Percentiles rank a stretch among this genome's conserved stretches.
phyloP scores from a whole-genome alignment of 2,797 vertebrate genomes.

The Adrianichthys oophorus region DNA sequence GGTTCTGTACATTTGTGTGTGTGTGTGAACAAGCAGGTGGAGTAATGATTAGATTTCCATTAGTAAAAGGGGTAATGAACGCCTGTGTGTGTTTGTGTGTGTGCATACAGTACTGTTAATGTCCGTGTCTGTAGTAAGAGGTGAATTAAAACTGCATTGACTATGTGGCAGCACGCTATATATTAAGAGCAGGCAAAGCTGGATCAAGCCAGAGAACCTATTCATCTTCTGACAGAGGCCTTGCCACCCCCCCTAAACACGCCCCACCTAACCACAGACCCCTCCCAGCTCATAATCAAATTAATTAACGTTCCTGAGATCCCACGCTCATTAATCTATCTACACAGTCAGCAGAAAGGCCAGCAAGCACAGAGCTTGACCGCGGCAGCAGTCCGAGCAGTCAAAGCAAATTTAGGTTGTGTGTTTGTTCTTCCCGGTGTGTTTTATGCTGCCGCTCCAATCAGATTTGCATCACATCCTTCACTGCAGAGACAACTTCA shows the following conservation, averaged over 20 bases:
- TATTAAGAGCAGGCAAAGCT: constrained; percentile 76
- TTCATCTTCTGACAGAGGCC: constrained; percentile 72
- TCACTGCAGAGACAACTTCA: not conserved
- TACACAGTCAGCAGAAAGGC: constrained; percentile 65
- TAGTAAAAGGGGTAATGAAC: constrained; percentile 59
- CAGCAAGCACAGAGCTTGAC: constrained; percentile 37
- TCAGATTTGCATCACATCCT: not conserved
- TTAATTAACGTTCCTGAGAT: constrained; percentile 83
- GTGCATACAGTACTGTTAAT: constrained; percentile 36
- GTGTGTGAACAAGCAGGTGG: constrained; percentile 52
- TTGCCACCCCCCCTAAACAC: constrained; percentile 53
- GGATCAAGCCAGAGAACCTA: constrained; percentile 63
- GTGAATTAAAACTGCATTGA: constrained; percentile 87
- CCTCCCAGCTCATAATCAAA: constrained; percentile 73
- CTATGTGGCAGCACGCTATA: constrained; percentile 85
- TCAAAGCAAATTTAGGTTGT: constrained; percentile 3
- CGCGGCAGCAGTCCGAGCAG: constrained; percentile 11
- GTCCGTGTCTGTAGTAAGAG: constrained; percentile 61
- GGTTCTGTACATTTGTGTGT: constrained; percentile 36
- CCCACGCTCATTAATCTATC: constrained; percentile 77
- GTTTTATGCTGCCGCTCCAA: not conserved
- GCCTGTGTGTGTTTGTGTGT: constrained; percentile 19
- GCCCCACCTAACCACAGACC: constrained; percentile 55
- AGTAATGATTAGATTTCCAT: constrained; percentile 69
- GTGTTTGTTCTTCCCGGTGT: not conserved